Conservation (phyloP, 2,797 vertebrate genomes). For the Erpetoichthys calabaricus region DNA sequence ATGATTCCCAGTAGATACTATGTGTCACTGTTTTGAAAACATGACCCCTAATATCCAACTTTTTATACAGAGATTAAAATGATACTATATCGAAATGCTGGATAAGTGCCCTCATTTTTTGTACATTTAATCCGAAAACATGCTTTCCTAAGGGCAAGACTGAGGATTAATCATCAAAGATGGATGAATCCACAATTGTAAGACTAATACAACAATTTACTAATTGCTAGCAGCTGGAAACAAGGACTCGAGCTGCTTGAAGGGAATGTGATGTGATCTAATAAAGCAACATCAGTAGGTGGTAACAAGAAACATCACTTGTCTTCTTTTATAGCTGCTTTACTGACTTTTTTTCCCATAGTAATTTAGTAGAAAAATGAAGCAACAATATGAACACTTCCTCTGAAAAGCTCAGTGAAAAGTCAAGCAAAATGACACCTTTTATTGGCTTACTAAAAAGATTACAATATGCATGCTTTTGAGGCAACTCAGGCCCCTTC, state of each 20-base stretch:
- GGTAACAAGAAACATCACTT: slow-evolving; percentile 1
- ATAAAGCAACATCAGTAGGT: neutral
- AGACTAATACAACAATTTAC: neutral
- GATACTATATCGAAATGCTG: neutral
- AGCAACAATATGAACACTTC: too few relatives aligned
- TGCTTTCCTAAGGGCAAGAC: neutral
- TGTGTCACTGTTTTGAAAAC: too few relatives aligned
- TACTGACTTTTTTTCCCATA: neutral
- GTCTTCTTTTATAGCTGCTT: neutral
- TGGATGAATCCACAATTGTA: neutral
- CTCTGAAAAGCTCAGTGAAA: too few relatives aligned
- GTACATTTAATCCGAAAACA: neutral
- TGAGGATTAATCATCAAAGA: neutral
- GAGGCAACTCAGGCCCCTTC: too few relatives aligned
- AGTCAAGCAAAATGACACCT: too few relatives aligned
- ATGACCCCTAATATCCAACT: too few relatives aligned
- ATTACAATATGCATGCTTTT: too few relatives aligned
- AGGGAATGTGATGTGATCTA: slow-evolving; percentile 2
- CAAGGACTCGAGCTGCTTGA: neutral
- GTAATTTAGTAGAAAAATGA: too few relatives aligned
- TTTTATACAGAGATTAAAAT: too few relatives aligned
- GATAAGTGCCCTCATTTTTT: neutral
- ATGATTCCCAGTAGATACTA: too few relatives aligned
- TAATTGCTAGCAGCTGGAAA: slow-evolving; percentile 6
- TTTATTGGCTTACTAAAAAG: too few relatives aligned